These are phyloP conservation scores for Otus scops DNA, from an alignment of 2,797 vertebrate genomes.

Conservation along the genomic window DNA sequence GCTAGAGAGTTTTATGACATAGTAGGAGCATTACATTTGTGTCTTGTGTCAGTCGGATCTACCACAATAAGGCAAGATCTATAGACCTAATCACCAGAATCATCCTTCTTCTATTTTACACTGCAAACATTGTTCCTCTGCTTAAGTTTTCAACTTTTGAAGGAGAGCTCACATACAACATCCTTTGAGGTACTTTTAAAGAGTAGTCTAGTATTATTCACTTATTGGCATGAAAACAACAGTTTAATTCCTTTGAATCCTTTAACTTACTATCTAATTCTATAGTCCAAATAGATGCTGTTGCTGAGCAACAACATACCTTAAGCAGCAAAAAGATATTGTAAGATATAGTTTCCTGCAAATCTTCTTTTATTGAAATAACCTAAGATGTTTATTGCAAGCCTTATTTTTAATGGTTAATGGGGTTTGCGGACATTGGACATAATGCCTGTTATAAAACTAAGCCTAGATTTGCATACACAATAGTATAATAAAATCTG, in stretches of 20 bases:
- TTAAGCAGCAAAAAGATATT: neutral
- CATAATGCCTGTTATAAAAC: neutral
- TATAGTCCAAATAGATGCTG: neutral
- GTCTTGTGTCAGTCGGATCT: neutral
- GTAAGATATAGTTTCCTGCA: neutral
- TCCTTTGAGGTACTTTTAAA: neutral
- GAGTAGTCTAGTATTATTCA: neutral
- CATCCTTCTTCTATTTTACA: neutral
- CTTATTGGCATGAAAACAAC: neutral
- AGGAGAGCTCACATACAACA: neutral
- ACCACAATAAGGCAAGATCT: neutral
- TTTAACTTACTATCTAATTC: neutral
- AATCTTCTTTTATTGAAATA: constrained; percentile 34
- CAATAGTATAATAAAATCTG: neutral
- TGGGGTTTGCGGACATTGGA: neutral
- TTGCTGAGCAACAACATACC: constrained; percentile 32
- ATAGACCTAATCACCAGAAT: neutral
- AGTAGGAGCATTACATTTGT: neutral
- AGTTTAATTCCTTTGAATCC: constrained; percentile 9
- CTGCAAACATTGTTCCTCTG: neutral
- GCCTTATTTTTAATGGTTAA: neutral
- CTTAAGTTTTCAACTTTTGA: neutral
- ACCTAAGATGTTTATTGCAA: constrained; percentile 5
- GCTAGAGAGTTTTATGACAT: neutral
- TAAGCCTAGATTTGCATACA: constrained; percentile 24